Conservation (phyloP, 2,888 invertebrate genomes). For the Pollenia amentaria region DNA sequence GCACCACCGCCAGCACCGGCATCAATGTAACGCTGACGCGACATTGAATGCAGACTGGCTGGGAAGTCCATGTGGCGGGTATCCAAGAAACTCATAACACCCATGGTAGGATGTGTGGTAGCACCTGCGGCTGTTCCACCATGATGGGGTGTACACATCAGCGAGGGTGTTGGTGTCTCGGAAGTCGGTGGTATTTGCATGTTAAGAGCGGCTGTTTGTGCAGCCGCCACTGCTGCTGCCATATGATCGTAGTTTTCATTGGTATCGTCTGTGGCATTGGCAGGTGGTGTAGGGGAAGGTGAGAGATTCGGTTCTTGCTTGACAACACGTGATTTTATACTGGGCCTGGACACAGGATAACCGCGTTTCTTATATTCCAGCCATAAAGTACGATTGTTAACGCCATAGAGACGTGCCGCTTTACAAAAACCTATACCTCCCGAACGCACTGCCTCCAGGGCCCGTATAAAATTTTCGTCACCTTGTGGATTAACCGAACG, state of each 20-base stretch:
- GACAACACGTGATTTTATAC: conserved; percentile 91
- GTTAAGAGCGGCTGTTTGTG: conserved; percentile 82
- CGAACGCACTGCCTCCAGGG: conserved; percentile 92
- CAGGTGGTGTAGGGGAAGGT: conserved; percentile 86
- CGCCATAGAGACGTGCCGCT: conserved; percentile 92
- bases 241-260: conserved; percentile 84
- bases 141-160: conserved; percentile 87
- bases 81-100: conserved; percentile 89
- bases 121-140: conserved; percentile 75
- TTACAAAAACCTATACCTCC: conserved; percentile 95
- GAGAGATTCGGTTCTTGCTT: conserved; percentile 87
- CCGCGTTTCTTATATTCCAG: conserved; percentile 93
- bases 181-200: conserved; percentile 85
- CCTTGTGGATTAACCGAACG: conserved; percentile 92
- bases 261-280: conserved; percentile 83
- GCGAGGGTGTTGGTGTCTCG: conserved; percentile 85
- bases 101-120: conserved; percentile 86
- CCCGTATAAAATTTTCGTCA: conserved; percentile 92
- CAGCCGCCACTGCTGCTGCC: conserved; percentile 80
- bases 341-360: conserved; percentile 92
- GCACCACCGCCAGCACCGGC: conserved; percentile 78
- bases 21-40: conserved; percentile 85
- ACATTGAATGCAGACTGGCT: conserved; percentile 87
- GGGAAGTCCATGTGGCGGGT: conserved; percentile 89
- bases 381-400: conserved; percentile 94